Conservation (phyloP, 2,113 vertebrate species). For the Microtus pennsylvanicus region DNA sequence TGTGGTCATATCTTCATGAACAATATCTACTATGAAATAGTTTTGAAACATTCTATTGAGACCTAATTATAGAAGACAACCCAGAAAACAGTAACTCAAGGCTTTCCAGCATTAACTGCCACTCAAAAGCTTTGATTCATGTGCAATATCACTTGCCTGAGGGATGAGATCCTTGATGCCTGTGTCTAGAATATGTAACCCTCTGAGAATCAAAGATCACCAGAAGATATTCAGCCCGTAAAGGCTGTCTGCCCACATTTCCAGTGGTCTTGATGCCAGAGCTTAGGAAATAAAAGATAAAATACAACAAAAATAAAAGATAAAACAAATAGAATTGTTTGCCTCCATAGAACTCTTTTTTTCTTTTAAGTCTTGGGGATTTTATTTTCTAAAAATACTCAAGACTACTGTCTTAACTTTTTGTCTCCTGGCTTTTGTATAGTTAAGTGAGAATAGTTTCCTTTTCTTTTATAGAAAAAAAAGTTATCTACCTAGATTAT, state of each 20-base stretch:
- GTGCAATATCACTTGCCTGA: constrained; percentile 76
- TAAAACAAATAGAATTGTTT: constrained; percentile 83
- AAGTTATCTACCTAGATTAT: constrained; percentile 76
- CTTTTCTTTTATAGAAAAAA: constrained; percentile 56
- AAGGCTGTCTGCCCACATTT: constrained; percentile 81
- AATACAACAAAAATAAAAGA: constrained; percentile 84
- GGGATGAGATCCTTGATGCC: constrained; percentile 79
- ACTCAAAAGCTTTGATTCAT: constrained; percentile 80
- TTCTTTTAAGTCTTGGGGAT: constrained; percentile 81
- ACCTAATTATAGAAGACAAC: constrained; percentile 39
- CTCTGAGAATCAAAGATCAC: constrained; percentile 84
- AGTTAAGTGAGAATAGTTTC: constrained; percentile 79
- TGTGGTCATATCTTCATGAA: neutral
- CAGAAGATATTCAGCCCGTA: constrained; percentile 77
- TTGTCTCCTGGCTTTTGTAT: constrained; percentile 84
- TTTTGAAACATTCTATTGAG: neutral
- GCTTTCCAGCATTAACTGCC: constrained; percentile 79
- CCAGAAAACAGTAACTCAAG: constrained; percentile 66
- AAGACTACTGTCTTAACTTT: constrained; percentile 84
- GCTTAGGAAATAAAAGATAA: constrained; percentile 84
- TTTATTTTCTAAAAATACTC: constrained; percentile 87
- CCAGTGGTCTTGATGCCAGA: constrained; percentile 67
- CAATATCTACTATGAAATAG: constrained; percentile 58
- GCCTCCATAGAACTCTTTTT: constrained; percentile 82
- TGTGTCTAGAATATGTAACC: constrained; percentile 78